phyloP scores from a whole-genome alignment of 2,797 vertebrate genomes.

The Cyclopterus lumpus region DNA sequence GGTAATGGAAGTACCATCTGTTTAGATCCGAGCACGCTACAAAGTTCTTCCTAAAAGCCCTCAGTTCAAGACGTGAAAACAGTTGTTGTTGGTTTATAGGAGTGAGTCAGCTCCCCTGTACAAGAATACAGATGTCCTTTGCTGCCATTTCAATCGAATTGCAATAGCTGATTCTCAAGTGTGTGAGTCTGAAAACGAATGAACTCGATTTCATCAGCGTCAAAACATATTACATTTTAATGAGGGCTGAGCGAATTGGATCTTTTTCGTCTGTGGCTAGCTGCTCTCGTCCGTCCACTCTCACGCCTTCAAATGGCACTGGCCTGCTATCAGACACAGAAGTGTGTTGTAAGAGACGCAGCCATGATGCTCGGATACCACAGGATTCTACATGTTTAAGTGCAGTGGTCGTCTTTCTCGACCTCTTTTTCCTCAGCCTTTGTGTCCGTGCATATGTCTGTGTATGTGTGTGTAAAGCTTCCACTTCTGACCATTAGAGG shows the following conservation, averaged over 20 bases:
- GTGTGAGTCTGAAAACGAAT: not conserved
- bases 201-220: not conserved
- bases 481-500: slow-evolving; percentile 13
- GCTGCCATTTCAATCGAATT: slow-evolving; percentile 4
- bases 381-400: slow-evolving; percentile 31
- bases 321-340: slow-evolving; percentile 27
- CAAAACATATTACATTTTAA: not conserved
- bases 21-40: slow-evolving; percentile 23
- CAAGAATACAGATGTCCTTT: not conserved
- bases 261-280: not conserved
- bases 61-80: slow-evolving; percentile 14
- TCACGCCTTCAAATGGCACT: slow-evolving; percentile 12
- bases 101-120: not conserved
- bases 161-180: not conserved
- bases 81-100: not conserved
- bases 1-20: slow-evolving; percentile 46
- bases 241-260: not conserved
- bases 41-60: slow-evolving; percentile 18
- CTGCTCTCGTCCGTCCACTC: not conserved
- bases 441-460: not conserved
- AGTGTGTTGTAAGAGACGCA: slow-evolving; percentile 8
- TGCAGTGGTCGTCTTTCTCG: slow-evolving; percentile 5
- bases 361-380: slow-evolving; percentile 52
- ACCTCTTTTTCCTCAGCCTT: not conserved
- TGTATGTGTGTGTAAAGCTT: slow-evolving; percentile 9